A percentile compares a stretch with the other conserved stretches of the same genome.
Evolutionary conservation across 1,140 invertebrate genomes (phyloP).

Genomic region (Drosophila punjabiensis): DNA sequence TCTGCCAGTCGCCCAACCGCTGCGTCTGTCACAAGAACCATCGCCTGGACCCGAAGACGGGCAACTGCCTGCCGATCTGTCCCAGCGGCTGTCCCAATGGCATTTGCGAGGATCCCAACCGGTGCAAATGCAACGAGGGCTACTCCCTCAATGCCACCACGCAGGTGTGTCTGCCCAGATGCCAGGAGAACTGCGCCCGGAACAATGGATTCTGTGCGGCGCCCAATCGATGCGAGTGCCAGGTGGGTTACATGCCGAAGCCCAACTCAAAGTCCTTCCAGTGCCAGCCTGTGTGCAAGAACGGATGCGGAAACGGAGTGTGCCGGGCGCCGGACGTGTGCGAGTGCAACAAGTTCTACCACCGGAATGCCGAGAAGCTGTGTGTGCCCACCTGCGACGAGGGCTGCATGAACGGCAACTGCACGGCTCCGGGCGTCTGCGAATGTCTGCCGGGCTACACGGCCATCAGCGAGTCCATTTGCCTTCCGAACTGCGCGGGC

Average conservation of each 20-base stretch:
- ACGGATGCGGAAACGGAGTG: conserved; percentile 56
- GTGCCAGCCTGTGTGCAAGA: conserved; percentile 51
- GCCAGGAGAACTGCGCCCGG: conserved; percentile 20
- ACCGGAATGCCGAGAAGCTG: conserved; percentile 80
- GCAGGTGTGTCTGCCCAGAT: conserved; percentile 44
- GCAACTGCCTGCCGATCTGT: conserved; percentile 55
- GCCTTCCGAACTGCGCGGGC: conserved; percentile 8
- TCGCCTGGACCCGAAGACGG: conserved; percentile 9
- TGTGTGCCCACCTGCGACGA: conserved; percentile 32
- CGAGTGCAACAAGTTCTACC: conserved; percentile 79
- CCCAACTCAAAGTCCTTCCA: conserved; percentile 6
- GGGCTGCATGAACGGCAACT: conserved; percentile 27
- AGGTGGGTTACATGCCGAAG: conserved; percentile 23
- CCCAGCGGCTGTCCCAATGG: conserved; percentile 49
- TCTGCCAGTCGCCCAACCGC: conserved; percentile 21
- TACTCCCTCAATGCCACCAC: conserved; percentile 30
- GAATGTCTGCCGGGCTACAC: conserved; percentile 14
- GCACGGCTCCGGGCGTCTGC: conserved; percentile 25
- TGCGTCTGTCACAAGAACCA: conserved; percentile 29
- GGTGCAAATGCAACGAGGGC: conserved; percentile 48
- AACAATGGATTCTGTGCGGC: conserved; percentile 29
- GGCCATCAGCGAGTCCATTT: conserved; percentile 6
- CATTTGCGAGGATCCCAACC: conserved; percentile 30
- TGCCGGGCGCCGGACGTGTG: conserved; percentile 56
- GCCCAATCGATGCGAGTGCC: conserved; percentile 40